Conservation (phyloP, 2,797 vertebrate species). For the Cossypha polioptera region DNA sequence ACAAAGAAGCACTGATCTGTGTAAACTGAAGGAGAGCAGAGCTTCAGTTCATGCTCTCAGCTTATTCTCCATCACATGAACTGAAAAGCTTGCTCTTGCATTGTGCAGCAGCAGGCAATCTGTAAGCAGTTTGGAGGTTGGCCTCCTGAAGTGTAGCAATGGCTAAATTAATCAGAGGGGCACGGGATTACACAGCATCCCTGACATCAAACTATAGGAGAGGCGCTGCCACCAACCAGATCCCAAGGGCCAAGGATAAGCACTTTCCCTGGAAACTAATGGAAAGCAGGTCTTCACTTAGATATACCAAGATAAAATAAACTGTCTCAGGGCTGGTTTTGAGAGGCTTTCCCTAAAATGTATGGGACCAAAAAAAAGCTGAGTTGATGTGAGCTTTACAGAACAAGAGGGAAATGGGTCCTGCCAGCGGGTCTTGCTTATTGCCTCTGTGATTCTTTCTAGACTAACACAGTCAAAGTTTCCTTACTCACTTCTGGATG, state of each 20-base stretch:
- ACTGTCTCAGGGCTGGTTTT: background rate
- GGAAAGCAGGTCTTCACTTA: background rate
- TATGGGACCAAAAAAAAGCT: background rate
- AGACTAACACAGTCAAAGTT: slow-evolving; percentile 58
- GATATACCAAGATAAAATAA: background rate
- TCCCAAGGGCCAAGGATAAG: background rate
- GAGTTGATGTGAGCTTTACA: background rate
- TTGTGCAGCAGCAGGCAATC: background rate
- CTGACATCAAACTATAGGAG: background rate
- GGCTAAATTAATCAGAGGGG: background rate
- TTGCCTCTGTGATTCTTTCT: slow-evolving; percentile 52
- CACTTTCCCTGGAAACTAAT: background rate
- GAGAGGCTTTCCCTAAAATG: slow-evolving; percentile 32
- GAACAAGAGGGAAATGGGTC: slow-evolving; percentile 38
- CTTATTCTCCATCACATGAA: background rate
- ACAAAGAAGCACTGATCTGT: background rate
- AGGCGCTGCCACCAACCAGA: background rate
- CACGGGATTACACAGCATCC: background rate
- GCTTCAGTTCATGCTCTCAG: background rate
- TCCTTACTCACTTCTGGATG: slow-evolving; percentile 48
- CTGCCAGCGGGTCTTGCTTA: slow-evolving; percentile 64
- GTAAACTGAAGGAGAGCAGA: background rate
- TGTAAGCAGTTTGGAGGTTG: background rate
- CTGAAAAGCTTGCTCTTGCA: background rate
- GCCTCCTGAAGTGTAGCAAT: background rate